Base-by-base conservation (phyloP, 1,140 invertebrate species). In the Neelides sp. region DNA sequence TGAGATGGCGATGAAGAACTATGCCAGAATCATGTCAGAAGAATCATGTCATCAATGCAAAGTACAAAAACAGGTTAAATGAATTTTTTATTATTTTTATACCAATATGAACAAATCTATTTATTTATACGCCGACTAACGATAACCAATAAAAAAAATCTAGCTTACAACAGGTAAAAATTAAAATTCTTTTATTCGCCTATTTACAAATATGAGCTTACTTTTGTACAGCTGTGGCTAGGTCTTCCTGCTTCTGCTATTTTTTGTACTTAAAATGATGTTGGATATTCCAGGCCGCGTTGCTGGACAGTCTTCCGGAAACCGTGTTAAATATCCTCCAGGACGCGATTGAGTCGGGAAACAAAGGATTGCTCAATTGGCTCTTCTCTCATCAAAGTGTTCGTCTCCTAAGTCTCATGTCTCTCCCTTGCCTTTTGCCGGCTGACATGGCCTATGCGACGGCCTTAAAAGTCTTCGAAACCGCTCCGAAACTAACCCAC, bases 341-440 rank as follows among this genome's bases (percentile, higher is more conserved):
- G 75, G 83, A 89, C 63, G 88, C 88, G 1, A 90, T 90, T 55
- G 85, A 90, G 61, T 78, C 84, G 1, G 85, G 87, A 0, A 93
- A 94, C 65, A 86, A 83, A 65, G 87, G 87, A 13, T 64, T 94
- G 24, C 72, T 89, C 26, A 92, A 89, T 68, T 91, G 87, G 84
- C 66, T 94, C 20, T 87, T 89, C 64, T 81, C 83, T 60, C 80
- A 86, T 60, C 73, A 76, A 54, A 81, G 83, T 26, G 77, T 92
- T 65, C 80, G 85, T 58, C 66, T 88, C 28, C 65, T 90, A 1
- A 83, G 83, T 0, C 66, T 88, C 2, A 68, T 93, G 12, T 81
- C 81, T 45, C 69, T 92, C 27, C 89, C 90, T 0, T 92, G 83
- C 61, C 77, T 82, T 26, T 68, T 93, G 39, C 86, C 89, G 7